A percentile compares a stretch with the other conserved stretches of the same genome.
Evolutionary conservation across 1,140 invertebrate genomes (phyloP).

Genomic region (Eulimnadia texana): DNA sequence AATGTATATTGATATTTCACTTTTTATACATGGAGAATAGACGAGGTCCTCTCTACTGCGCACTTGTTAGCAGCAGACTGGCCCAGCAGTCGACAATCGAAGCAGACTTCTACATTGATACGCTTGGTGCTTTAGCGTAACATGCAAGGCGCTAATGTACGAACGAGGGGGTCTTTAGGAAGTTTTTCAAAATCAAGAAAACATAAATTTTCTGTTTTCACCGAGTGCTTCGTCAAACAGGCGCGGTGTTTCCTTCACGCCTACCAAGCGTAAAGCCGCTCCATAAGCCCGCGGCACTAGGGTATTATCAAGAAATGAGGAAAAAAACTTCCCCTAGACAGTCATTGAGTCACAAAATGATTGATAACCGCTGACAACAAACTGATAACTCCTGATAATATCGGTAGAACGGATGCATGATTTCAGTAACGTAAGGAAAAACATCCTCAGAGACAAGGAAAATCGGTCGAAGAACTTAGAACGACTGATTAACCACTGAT

Average conservation of each 20-base stretch:
- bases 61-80: background rate
- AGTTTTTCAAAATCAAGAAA: background rate
- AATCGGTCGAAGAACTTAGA: too few relatives aligned
- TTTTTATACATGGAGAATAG: background rate
- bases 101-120: background rate
- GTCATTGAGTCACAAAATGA: too few relatives aligned
- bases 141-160: background rate
- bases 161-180: background rate
- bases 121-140: background rate
- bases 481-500: too few relatives aligned
- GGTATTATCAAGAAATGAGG: too few relatives aligned
- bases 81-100: background rate
- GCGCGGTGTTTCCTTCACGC: background rate
- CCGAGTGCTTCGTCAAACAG: background rate
- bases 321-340: too few relatives aligned
- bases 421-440: too few relatives aligned
- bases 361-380: too few relatives aligned
- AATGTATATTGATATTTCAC: background rate
- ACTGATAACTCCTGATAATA: too few relatives aligned
- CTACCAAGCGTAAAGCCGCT: background rate
- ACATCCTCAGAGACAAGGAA: too few relatives aligned
- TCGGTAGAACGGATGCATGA: too few relatives aligned
- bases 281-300: too few relatives aligned
- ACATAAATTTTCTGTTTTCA: background rate
- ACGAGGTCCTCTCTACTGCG: background rate